Percentiles rank a stretch among this genome's conserved stretches.
phyloP scores from a whole-genome alignment of 35 echinoderm and acorn worm genomes.

The Ophiothrix spiculata region DNA sequence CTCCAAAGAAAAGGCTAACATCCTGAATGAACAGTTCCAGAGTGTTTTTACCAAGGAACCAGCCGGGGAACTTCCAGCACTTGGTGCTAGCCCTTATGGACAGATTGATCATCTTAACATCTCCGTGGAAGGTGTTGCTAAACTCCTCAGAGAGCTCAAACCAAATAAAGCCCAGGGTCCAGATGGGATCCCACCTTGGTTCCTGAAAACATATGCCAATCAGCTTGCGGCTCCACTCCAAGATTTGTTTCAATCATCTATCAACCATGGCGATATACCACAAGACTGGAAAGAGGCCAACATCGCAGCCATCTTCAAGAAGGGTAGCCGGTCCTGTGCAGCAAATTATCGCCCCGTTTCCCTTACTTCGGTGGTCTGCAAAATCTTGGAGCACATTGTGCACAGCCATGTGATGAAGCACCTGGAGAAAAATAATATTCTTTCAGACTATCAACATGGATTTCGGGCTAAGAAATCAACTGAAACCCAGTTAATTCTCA shows the following conservation, averaged over 20 bases:
- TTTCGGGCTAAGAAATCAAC: not conserved
- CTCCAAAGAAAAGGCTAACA: not conserved
- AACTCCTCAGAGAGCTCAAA: not conserved
- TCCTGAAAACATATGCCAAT: not conserved
- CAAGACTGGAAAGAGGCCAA: not conserved
- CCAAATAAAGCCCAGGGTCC: constrained; percentile 20
- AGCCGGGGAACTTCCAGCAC: not conserved
- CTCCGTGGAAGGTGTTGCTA: not conserved
- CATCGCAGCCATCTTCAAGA: constrained; percentile 2
- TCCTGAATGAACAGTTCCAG: not conserved
- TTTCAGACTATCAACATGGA: constrained; percentile 2
- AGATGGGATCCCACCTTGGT: constrained; percentile 25
- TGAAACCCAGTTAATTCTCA: no score
- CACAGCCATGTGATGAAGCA: not conserved
- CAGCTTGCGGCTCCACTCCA: not conserved
- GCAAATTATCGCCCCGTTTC: not conserved
- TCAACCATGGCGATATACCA: not conserved
- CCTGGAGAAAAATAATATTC: not conserved
- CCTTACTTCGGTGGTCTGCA: constrained; percentile 2
- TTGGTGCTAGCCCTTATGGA: not conserved
- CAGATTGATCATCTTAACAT: not conserved
- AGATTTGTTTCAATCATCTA: not conserved
- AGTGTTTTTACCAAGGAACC: not conserved
- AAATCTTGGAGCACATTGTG: constrained; percentile 11
- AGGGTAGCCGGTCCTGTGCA: not conserved